Evolutionary conservation across 1,140 invertebrate species (phyloP).

Genomic region (Anoplolepis gracilipes): DNA sequence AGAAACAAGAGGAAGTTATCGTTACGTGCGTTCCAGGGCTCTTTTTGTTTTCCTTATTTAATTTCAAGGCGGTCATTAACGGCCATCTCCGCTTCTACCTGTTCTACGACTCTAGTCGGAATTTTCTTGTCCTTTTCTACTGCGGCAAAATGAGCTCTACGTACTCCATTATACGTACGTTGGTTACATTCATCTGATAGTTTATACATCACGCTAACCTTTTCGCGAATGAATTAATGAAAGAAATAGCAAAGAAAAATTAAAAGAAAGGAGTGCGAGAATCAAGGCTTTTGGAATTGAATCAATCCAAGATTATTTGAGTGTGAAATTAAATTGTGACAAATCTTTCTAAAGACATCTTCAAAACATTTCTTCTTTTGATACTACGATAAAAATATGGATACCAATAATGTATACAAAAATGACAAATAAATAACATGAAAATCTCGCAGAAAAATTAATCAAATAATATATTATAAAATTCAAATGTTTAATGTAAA

Average conservation of each 20-base stretch:
- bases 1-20: constrained; percentile 34
- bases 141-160: background rate
- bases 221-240: background rate
- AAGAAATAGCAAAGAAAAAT: background rate
- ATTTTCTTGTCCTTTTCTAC: constrained; percentile 41
- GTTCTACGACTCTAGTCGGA: constrained; percentile 20
- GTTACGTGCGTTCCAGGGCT: background rate
- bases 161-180: background rate
- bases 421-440: background rate
- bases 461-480: background rate
- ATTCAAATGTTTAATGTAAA: background rate
- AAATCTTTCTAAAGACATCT: background rate
- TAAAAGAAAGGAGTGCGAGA: background rate
- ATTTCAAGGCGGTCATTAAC: constrained; percentile 38
- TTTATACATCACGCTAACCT: background rate
- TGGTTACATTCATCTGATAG: background rate
- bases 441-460: background rate
- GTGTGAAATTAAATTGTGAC: background rate
- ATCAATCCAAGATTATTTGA: background rate
- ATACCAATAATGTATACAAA: background rate
- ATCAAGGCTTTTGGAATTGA: background rate
- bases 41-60: constrained; percentile 43
- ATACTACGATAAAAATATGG: background rate
- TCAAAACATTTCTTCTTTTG: background rate
- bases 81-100: constrained; percentile 29